Evolutionary conservation across 1,140 invertebrate genomes (phyloP), one percentile per base, ranked within the genome.

Genomic region (Prorops nasuta): DNA sequence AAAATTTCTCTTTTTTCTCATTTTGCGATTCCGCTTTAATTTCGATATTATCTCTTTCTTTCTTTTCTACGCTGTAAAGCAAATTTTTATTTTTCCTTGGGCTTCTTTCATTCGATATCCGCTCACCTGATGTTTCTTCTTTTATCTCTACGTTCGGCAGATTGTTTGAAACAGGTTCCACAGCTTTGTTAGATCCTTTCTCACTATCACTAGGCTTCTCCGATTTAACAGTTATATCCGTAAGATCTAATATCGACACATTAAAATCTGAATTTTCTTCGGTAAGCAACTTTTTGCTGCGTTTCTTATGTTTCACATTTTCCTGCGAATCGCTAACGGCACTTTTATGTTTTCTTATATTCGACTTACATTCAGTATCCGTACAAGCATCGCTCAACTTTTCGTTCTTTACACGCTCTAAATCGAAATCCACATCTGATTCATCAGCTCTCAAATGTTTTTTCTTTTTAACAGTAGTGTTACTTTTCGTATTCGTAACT

Each of bases 71-170:
- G 19, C 32, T n/a, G 8, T 38, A 28, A 16, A 44, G 42, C 9
- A 24, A 34, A 28, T 35, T 28, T 21, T 20, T 34, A 16, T 47
- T 45, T 34, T 16, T 28, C 40, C 31, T 48, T 39, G 10, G 38
- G 10, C 3, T 54, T 50, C 28, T 55, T 45, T 51, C 40, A 22
- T 49, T 52, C 44, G 37, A 37, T 45, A 44, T 24, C 4, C 15
- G 9, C 15, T 36, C 14, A 8, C 31, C 12, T 34, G 10, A n/a
- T 35, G 15, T 4, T 19, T 45, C 19, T 36, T 8, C 35, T 35
- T 45, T 18, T 18, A 32, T 28, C 14, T 32, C 19, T 44, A n/a
- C 31, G 34, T 35, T 44, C 35, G 15, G 19, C n/a, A 36, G 9
- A 15, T 10, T n/a, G n/a, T 22, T 14, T 7, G 20, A 19, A 14